Conservation (phyloP, 2,888 invertebrate genomes). For the Zaprionus lineosus region DNA sequence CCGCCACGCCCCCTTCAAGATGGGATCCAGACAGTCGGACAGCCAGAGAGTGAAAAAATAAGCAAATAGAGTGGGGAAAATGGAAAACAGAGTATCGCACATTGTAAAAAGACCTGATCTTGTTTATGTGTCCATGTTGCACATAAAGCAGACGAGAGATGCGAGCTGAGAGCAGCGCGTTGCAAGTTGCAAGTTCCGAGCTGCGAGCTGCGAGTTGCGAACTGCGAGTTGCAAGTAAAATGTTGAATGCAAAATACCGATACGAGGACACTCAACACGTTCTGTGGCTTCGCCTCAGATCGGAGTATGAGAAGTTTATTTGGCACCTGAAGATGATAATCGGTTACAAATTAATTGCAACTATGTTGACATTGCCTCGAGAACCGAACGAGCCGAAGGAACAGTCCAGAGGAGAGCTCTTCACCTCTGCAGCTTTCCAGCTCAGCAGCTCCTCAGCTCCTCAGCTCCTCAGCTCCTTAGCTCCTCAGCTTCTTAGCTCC, state of each 20-base stretch:
- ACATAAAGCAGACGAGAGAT: constrained; percentile 69
- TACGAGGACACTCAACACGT: constrained; percentile 73
- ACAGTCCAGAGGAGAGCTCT: constrained; percentile 11
- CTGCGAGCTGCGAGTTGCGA: constrained; percentile 1
- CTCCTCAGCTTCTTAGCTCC: too few relatives aligned
- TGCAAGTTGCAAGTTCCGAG: constrained; percentile 20
- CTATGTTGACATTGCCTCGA: constrained; percentile 74
- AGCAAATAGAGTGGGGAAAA: constrained; percentile 10
- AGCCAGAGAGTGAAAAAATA: constrained; percentile 11
- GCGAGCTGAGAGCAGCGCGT: constrained; percentile 20
- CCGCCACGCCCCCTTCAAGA: not conserved
- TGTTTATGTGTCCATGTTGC: constrained; percentile 74
- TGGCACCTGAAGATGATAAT: constrained; percentile 83
- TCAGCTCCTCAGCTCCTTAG: too few relatives aligned
- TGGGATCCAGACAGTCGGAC: not conserved
- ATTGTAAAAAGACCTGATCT: constrained; percentile 61
- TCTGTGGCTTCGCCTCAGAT: constrained; percentile 32
- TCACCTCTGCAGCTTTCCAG: too few relatives aligned
- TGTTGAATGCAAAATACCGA: constrained; percentile 61
- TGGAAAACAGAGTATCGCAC: constrained; percentile 49
- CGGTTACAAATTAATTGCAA: constrained; percentile 83
- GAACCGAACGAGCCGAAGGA: not conserved
- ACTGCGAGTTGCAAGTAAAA: constrained; percentile 28
- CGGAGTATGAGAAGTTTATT: constrained; percentile 80
- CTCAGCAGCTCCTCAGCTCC: too few relatives aligned